Conservation (phyloP, 2,113 vertebrate species). For the Stercorarius parasiticus region DNA sequence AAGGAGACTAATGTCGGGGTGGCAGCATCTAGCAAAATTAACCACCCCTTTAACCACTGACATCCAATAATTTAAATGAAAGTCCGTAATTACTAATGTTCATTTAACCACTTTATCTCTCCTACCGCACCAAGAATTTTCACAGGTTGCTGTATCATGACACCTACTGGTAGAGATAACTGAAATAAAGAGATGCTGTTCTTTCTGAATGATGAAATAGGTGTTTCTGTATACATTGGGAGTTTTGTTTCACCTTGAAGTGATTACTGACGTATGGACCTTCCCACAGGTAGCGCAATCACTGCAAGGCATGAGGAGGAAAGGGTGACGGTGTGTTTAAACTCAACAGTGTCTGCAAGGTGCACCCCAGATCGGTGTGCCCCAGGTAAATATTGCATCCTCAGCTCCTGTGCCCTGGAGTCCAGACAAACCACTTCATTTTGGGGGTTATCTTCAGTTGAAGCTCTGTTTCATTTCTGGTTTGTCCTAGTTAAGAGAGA, state of each 20-base stretch:
- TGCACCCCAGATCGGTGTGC: neutral
- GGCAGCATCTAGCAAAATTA: neutral
- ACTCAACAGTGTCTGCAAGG: neutral
- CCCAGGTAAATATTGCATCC: too few relatives aligned
- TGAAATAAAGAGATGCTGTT: neutral
- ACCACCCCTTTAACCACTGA: neutral
- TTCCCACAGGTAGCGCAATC: neutral
- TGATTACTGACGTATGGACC: neutral
- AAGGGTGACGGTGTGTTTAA: neutral
- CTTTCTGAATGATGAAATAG: neutral
- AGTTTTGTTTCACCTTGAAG: neutral
- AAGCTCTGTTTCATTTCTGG: neutral
- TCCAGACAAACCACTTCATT: neutral
- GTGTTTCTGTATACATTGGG: neutral
- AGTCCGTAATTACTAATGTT: neutral
- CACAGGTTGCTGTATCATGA: constrained; percentile 69
- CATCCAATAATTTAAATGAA: neutral
- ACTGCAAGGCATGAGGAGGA: neutral
- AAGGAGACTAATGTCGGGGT: neutral
- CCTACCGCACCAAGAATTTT: neutral
- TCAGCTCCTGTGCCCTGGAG: neutral
- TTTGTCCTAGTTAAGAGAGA: neutral
- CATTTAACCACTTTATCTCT: constrained; percentile 15
- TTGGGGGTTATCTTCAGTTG: neutral
- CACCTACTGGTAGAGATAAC: constrained; percentile 68